These are phyloP conservation scores for Silurus glanis DNA, from an alignment of 2,113 vertebrate genomes.

Conservation along the genomic window DNA sequence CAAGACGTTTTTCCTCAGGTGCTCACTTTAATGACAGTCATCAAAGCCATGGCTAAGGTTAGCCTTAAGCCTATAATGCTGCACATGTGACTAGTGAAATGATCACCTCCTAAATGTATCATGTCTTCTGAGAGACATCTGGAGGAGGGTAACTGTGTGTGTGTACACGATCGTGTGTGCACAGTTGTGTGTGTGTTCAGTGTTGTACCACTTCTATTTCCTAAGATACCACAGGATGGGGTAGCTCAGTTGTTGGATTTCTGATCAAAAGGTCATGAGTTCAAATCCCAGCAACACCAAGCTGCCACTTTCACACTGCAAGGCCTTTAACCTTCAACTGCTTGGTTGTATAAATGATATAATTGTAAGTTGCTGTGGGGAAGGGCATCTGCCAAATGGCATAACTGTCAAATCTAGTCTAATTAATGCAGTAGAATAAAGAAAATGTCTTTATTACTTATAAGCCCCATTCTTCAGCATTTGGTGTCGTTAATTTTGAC, in stretches of 20 bases:
- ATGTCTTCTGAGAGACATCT: neutral
- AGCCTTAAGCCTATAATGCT: conserved; percentile 52
- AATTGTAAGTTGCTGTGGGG: no score
- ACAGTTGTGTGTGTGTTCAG: neutral
- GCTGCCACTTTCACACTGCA: no score
- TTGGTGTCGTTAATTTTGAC: neutral
- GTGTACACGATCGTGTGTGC: neutral
- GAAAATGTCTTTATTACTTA: neutral
- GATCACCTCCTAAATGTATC: conserved; percentile 26
- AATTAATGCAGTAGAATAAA: neutral
- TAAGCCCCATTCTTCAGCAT: neutral
- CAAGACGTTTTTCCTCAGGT: conserved; percentile 16
- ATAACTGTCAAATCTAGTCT: neutral
- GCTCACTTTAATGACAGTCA: neutral
- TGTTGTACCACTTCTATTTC: neutral
- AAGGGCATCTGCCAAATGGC: no score
- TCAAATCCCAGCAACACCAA: no score
- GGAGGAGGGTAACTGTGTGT: neutral
- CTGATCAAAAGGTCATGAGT: no score
- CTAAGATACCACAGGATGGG: no score
- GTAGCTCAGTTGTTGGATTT: no score
- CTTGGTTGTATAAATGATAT: no score
- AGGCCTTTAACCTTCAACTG: no score
- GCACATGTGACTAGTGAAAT: conserved; percentile 48
- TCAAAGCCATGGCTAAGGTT: conserved; percentile 1